Percentiles rank a stretch among this genome's conserved stretches.
Conservation (phyloP, 2,797 vertebrate species). For the Pangasius macronema region DNA sequence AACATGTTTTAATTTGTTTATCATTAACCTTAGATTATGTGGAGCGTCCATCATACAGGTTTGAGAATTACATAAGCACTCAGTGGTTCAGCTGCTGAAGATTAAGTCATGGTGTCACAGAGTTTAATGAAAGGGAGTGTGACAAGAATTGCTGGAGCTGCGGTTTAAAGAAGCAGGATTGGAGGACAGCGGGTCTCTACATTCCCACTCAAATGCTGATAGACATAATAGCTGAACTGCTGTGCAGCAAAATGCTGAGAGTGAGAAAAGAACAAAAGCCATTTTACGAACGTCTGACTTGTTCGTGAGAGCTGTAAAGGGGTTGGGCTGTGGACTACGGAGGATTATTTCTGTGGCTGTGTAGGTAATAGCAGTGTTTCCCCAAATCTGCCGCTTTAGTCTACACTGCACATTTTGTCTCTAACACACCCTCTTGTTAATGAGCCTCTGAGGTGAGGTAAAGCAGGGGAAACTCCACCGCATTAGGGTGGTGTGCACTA, state of each 20-base stretch:
- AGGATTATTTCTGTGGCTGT: background rate
- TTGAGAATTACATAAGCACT: background rate
- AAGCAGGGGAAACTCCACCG: slow-evolving; percentile 13
- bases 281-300: slow-evolving; percentile 2
- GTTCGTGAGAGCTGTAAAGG: background rate
- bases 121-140: background rate
- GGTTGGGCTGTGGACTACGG: background rate
- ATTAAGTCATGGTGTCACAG: background rate
- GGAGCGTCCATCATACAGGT: background rate
- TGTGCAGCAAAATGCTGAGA: slow-evolving; percentile 15
- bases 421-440: slow-evolving; percentile 22
- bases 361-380: background rate
- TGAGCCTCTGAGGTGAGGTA: slow-evolving; percentile 11
- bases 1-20: background rate
- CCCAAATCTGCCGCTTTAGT: background rate
- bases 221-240: background rate
- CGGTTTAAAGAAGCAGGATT: background rate
- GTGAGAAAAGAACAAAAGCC: slow-evolving; percentile 8
- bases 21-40: background rate
- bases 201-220: background rate
- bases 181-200: background rate
- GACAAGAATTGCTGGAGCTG: background rate
- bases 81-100: background rate
- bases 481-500: slow-evolving; percentile 18
- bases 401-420: background rate